A percentile compares a stretch with the other conserved stretches of the same genome.
Evolutionary conservation across 2,797 vertebrate genomes (phyloP).

Genomic region (Amazona ochrocephala): DNA sequence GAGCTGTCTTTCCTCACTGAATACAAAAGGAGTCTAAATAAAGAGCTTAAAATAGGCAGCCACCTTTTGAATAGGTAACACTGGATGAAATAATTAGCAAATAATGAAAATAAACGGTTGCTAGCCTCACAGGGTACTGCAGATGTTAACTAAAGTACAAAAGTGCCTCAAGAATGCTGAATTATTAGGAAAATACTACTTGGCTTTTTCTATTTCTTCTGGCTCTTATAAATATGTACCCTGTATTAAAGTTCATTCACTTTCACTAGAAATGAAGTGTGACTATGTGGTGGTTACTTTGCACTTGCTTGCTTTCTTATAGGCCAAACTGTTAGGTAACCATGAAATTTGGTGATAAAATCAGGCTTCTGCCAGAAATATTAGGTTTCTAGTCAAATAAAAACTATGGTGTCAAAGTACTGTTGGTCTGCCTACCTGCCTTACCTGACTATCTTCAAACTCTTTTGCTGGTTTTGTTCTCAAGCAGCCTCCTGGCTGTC

Average conservation of each 20-base stretch:
- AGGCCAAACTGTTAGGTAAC: not conserved
- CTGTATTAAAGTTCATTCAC: not conserved
- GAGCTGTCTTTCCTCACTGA: not conserved
- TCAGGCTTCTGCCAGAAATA: not conserved
- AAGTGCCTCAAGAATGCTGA: not conserved
- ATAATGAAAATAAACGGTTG: conserved; percentile 4
- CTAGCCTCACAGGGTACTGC: not conserved
- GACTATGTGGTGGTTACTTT: not conserved
- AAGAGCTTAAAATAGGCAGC: not conserved
- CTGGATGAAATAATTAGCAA: not conserved
- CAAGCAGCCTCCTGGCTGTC: not conserved
- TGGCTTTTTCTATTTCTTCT: not conserved
- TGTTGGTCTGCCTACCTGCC: not conserved
- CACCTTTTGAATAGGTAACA: not conserved
- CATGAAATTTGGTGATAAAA: not conserved
- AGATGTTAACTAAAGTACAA: not conserved
- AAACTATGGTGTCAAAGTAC: not conserved
- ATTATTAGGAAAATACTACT: not conserved
- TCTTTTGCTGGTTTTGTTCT: not conserved
- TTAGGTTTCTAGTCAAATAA: not conserved
- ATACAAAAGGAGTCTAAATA: not conserved
- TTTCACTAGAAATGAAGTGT: not conserved
- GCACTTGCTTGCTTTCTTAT: not conserved
- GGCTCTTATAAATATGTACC: not conserved
- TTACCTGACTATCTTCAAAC: not conserved